Evolutionary conservation across 2,797 vertebrate genomes (phyloP).

Genomic region (Vultur gryphus): DNA sequence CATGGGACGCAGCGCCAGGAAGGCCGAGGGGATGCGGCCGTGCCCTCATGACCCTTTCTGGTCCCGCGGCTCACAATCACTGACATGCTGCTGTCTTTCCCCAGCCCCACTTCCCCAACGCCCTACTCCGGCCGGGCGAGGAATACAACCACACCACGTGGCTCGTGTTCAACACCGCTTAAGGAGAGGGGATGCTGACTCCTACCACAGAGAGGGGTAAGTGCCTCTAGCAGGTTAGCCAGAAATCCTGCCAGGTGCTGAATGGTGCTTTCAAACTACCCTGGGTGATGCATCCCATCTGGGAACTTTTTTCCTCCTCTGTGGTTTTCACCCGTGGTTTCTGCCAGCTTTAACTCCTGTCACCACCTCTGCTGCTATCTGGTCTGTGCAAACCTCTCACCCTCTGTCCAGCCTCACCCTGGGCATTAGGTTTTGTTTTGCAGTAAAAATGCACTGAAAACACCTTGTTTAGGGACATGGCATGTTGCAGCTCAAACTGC

Average conservation of each 20-base stretch:
- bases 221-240: neutral
- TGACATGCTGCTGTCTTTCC: neutral
- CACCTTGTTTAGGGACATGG: neutral
- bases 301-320: neutral
- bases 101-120: constrained; percentile 84
- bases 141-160: constrained; percentile 84
- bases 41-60: neutral
- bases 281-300: neutral
- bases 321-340: neutral
- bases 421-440: neutral
- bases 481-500: neutral
- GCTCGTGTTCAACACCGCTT: constrained; percentile 78
- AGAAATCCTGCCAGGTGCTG: neutral
- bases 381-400: neutral
- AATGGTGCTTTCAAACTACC: neutral
- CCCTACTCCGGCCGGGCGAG: constrained; percentile 81
- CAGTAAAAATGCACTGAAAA: neutral
- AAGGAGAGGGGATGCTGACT: neutral
- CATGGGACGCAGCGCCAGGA: neutral
- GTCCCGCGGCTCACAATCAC: fast-evolving
- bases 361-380: neutral
- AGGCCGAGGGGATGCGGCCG: fast-evolving
- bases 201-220: neutral
- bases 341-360: neutral
- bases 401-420: neutral